phyloP scores from a whole-genome alignment of 2,113 vertebrate genomes.

The Coracopsis vasa region DNA sequence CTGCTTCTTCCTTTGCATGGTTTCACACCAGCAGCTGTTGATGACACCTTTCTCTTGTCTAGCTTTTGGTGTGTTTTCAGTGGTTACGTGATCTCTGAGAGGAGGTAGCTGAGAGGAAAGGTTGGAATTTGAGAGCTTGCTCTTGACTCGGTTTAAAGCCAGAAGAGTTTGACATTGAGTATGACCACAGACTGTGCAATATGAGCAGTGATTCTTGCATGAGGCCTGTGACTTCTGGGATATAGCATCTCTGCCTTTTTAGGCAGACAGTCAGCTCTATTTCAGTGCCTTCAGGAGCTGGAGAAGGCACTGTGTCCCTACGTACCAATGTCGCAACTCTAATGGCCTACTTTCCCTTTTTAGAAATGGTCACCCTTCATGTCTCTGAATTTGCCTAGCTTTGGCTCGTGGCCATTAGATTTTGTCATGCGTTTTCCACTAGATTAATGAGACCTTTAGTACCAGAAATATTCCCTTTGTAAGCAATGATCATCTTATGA shows the following conservation, averaged over 20 bases:
- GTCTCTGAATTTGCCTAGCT: neutral
- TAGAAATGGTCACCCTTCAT: neutral
- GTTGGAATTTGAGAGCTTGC: neutral
- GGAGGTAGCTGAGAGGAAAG: neutral
- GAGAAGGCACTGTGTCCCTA: neutral
- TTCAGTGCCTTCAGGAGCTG: neutral
- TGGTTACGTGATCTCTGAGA: neutral
- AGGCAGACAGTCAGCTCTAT: neutral
- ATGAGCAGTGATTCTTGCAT: neutral
- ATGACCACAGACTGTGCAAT: neutral
- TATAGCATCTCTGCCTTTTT: conserved; percentile 2
- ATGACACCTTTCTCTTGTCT: neutral
- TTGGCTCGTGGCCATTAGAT: neutral
- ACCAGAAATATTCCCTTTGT: neutral
- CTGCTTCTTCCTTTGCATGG: neutral
- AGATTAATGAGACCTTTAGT: neutral
- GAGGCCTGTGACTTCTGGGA: neutral
- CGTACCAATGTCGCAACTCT: fast-evolving
- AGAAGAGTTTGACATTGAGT: neutral
- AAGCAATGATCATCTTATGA: neutral
- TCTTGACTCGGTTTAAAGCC: neutral
- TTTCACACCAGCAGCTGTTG: neutral
- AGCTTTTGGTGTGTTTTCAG: neutral
- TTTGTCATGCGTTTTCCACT: neutral
- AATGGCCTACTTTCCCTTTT: neutral